Evolutionary conservation across 2,797 vertebrate genomes (phyloP), one percentile per base, ranked within the genome.

Genomic region (Macropus fuliginosus): DNA sequence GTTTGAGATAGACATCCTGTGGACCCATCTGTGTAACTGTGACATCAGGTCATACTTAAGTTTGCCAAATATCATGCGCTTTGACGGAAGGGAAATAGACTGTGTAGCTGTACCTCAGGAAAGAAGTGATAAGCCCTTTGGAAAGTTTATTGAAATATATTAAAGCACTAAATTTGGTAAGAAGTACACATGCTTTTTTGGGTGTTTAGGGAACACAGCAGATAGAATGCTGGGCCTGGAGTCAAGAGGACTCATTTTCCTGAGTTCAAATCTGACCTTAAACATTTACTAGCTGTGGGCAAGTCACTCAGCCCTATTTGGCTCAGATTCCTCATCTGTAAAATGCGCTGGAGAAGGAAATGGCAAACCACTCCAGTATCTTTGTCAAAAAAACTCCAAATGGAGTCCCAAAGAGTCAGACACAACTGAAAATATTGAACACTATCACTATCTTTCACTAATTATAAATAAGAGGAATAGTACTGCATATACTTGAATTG

Each of bases 71-170:
- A 11, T 56, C 92, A 4, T 93, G 28, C 56, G 94, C 93, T 93
- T 92, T 94, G 93, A 34, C 90, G 91, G 93, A 57, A 89, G 55
- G 96, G 74, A 96, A 96, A 96, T 91, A 74, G 92, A 8, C 59
- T 95, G 81, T 91, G 56, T 93, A 89, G 90, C 46, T 94, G 18
- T 54, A 66, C 52, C 92, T 91, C 56, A 57, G 94, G 34, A 94
- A 93, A 92, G 54, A 57, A 92, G 52, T 90, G 87, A 95, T 81
- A 95, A 28, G 31, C 94, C 56, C 55, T 92, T n/a, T 95, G 91
- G 54, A 95, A 94, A 92, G 74, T 46, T 46, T 50, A 93, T 95
- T 94, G 54, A 92, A 94, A 90, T 50, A 92, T 87, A 95, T 93
- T 56, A 81, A 90, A 90, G 52, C 34, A 74, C 34, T 90, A 96